Evolutionary conservation across 1,140 invertebrate species (phyloP).

Genomic region (Procambarus virginalis): DNA sequence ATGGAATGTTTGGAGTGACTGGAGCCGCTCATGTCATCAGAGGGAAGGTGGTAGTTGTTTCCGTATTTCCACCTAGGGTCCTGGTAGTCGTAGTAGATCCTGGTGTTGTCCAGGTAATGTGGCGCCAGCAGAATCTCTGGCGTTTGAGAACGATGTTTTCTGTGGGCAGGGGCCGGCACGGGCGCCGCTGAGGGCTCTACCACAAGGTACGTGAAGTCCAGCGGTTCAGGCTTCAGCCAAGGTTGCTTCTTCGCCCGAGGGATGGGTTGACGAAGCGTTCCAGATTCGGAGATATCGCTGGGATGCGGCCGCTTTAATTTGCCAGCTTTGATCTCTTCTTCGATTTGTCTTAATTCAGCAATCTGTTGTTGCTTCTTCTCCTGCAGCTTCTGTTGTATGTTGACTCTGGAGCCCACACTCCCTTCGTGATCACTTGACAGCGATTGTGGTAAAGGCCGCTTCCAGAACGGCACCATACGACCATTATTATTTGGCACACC

Average conservation of each 20-base stretch:
- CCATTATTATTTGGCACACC: constrained; percentile 61
- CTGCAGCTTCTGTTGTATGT: constrained; percentile 89
- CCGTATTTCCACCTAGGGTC: constrained; percentile 72
- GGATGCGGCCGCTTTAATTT: constrained; percentile 80
- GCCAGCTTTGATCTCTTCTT: constrained; percentile 87
- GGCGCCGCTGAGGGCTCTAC: constrained; percentile 55
- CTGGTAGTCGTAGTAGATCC: constrained; percentile 73
- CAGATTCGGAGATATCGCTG: constrained; percentile 73
- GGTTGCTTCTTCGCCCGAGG: constrained; percentile 77
- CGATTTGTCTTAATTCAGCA: constrained; percentile 82
- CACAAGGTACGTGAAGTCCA: constrained; percentile 61
- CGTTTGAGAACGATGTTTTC: constrained; percentile 79
- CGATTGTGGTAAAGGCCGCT: constrained; percentile 81
- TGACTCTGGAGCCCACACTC: constrained; percentile 83
- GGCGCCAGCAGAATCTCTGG: constrained; percentile 86
- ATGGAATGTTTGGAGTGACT: constrained; percentile 61
- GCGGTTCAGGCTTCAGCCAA: constrained; percentile 76
- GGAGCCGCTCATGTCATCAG: constrained; percentile 68
- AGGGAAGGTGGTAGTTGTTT: constrained; percentile 69
- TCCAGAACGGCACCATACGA: constrained; percentile 84
- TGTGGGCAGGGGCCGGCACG: constrained; percentile 67
- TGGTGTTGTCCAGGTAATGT: constrained; percentile 78
- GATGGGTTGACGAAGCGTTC: constrained; percentile 74
- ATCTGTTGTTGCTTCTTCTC: constrained; percentile 92
- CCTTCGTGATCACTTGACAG: constrained; percentile 83